Evolutionary conservation across 2,797 vertebrate species (phyloP).

Genomic region (Sarcophilus harrisii): DNA sequence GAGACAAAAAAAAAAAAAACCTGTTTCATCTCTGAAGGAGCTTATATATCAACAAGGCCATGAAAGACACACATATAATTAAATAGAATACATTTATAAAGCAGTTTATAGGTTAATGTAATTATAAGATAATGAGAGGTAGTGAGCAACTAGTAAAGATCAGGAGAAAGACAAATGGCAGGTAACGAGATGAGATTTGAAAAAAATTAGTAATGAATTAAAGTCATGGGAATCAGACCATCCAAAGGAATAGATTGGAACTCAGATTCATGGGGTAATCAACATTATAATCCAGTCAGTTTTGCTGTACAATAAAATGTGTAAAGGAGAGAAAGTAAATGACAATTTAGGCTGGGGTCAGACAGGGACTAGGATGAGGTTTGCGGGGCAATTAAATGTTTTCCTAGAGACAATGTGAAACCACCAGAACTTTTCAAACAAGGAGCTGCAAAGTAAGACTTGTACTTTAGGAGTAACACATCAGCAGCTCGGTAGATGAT

Average conservation of each 20-base stretch:
- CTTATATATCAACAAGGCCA: not conserved
- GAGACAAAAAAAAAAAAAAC: not conserved
- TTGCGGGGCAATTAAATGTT: not conserved
- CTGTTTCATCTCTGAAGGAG: not conserved
- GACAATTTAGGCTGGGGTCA: not conserved
- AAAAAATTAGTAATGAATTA: not conserved
- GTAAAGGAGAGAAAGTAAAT: too few relatives aligned
- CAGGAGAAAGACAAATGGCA: not conserved
- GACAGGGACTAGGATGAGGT: too few relatives aligned
- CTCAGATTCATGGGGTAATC: not conserved
- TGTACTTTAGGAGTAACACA: not conserved
- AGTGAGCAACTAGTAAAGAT: not conserved
- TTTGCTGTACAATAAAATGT: not conserved
- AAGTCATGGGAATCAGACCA: too few relatives aligned
- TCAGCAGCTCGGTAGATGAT: not conserved
- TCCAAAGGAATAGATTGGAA: not conserved
- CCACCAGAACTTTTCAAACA: not conserved
- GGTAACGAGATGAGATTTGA: not conserved
- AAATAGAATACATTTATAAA: not conserved
- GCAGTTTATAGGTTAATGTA: not conserved
- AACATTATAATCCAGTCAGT: not conserved
- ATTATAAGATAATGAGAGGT: not conserved
- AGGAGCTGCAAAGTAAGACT: not conserved
- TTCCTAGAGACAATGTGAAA: not conserved
- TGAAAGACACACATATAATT: not conserved